Evolutionary conservation across 2,113 vertebrate species (phyloP).

Genomic region (Otus sunia): DNA sequence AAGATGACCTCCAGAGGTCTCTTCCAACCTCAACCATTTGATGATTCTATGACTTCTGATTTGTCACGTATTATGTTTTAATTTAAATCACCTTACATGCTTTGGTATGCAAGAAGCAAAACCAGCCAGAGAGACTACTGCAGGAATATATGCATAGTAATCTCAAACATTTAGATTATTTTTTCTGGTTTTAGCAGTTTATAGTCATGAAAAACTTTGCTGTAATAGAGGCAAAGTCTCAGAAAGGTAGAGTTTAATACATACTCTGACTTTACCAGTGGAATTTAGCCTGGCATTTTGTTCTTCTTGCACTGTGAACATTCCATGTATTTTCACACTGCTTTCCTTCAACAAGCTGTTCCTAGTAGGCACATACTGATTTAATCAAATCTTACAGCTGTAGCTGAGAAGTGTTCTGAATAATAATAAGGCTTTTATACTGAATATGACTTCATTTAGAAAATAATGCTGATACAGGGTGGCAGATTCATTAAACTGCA

Average conservation of each 20-base stretch:
- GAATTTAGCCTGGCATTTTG: neutral
- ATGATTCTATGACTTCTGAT: neutral
- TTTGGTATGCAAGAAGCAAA: neutral
- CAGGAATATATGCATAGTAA: neutral
- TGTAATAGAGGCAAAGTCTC: neutral
- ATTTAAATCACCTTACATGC: neutral
- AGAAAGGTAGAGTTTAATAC: neutral
- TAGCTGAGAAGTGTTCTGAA: constrained; percentile 55
- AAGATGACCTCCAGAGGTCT: neutral
- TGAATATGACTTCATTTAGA: constrained; percentile 63
- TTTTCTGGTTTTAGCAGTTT: neutral
- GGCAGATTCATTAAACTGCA: constrained; percentile 65
- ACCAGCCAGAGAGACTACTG: neutral
- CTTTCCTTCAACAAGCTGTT: constrained; percentile 54
- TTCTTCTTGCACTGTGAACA: neutral
- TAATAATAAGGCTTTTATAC: constrained; percentile 65
- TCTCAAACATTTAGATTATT: neutral
- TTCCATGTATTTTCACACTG: constrained; percentile 22
- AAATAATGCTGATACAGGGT: constrained; percentile 57
- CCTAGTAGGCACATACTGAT: constrained; percentile 56
- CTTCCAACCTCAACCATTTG: neutral
- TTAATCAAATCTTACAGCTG: constrained; percentile 68
- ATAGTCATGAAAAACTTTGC: neutral
- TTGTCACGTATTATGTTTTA: neutral
- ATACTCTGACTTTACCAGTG: neutral